These are phyloP conservation scores for Caenorhabditis sp. DNA, from an alignment of 2,888 invertebrate genomes.

Conservation along the genomic window DNA sequence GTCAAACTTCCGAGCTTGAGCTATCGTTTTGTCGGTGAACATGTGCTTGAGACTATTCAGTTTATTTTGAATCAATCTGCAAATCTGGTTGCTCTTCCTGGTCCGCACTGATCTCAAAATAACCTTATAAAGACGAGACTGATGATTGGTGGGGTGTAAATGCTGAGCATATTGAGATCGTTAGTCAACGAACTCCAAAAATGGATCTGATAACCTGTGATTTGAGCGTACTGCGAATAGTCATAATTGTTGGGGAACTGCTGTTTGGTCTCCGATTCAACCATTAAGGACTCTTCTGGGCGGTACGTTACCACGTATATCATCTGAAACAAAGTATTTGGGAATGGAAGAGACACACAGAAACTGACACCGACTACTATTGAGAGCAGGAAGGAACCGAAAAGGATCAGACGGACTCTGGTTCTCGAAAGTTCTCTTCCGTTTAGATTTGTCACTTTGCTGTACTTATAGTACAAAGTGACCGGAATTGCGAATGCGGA, in stretches of 20 bases:
- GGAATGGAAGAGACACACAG: background rate
- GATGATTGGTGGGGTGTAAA: conserved; percentile 22
- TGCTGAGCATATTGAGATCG: conserved; percentile 26
- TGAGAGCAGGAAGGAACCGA: conserved; percentile 25
- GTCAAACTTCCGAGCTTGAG: conserved; percentile 31
- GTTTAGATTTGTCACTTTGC: conserved; percentile 19
- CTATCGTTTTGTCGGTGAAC: conserved; percentile 36
- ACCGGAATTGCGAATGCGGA: conserved; percentile 30
- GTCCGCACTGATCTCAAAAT: too few relatives aligned
- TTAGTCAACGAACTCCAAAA: conserved; percentile 25
- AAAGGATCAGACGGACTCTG: conserved; percentile 15
- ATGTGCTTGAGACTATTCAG: conserved; percentile 38
- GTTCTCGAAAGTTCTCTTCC: conserved; percentile 1
- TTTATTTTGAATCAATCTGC: conserved; percentile 31
- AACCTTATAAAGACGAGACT: conserved; percentile 30
- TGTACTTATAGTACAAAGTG: conserved; percentile 32
- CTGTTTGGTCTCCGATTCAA: conserved; percentile 13
- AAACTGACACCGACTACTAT: conserved; percentile 23
- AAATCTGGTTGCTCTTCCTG: background rate
- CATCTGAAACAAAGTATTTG: background rate
- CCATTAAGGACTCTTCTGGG: conserved; percentile 13
- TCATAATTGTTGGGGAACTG: conserved; percentile 1
- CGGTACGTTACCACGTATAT: conserved; percentile 18
- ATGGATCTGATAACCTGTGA: conserved; percentile 31
- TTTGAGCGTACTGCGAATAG: conserved; percentile 21